Conservation (phyloP, 2,888 invertebrate species). For the Drosophila formosana region DNA sequence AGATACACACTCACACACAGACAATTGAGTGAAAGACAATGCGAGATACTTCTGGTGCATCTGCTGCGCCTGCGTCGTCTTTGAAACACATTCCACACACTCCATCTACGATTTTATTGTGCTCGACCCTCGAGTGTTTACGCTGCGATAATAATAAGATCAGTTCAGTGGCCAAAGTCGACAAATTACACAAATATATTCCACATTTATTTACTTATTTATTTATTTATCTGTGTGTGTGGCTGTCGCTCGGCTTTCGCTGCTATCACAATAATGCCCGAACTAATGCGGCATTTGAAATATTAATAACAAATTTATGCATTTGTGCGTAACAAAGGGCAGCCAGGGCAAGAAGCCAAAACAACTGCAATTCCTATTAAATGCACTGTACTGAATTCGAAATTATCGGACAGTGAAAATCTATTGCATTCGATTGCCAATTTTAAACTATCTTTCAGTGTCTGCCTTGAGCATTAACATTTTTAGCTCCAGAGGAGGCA, state of each 20-base stretch:
- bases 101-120: slow-evolving; percentile 3
- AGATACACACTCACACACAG: slow-evolving; percentile 6
- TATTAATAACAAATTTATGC: slow-evolving; percentile 63
- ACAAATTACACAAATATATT: slow-evolving; percentile 33
- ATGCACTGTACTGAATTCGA: too few species aligned
- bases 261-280: slow-evolving; percentile 13
- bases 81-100: not conserved
- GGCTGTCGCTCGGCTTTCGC: not conserved
- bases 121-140: slow-evolving; percentile 26
- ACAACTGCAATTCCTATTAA: too few species aligned
- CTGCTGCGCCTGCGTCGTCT: slow-evolving; percentile 39
- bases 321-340: slow-evolving; percentile 30
- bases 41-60: slow-evolving; percentile 20
- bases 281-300: slow-evolving; percentile 52
- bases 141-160: slow-evolving; percentile 49
- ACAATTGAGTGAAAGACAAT: slow-evolving; percentile 35
- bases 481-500: not conserved
- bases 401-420: not conserved
- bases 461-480: not conserved
- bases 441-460: not conserved
- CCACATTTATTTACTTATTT: not conserved
- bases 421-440: not conserved
- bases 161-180: slow-evolving; percentile 67
- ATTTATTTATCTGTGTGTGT: not conserved
- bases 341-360: slow-evolving; percentile 2